These are phyloP conservation scores for Cheilosia vulpina DNA, from an alignment of 2,888 invertebrate genomes.

Conservation along the genomic window DNA sequence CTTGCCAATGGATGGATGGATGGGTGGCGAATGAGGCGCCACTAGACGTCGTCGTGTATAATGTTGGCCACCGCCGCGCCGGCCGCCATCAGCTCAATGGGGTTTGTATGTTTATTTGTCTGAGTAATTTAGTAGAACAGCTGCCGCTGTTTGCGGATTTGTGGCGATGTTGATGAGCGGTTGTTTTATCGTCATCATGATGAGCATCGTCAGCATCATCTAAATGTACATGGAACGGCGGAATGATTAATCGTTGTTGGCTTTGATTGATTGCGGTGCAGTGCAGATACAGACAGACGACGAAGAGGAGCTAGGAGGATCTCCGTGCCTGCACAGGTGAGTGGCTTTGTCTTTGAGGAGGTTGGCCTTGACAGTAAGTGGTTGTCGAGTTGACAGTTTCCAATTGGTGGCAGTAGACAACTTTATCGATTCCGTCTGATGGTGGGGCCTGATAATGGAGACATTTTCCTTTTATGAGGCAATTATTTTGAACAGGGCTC, in stretches of 20 bases:
- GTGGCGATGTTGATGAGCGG: slow-evolving; percentile 15
- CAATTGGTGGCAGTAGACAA: not conserved
- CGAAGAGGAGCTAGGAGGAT: no score
- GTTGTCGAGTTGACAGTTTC: slow-evolving; percentile 33
- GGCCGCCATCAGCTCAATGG: not conserved
- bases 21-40: slow-evolving; percentile 20
- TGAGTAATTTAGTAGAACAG: slow-evolving; percentile 37
- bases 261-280: slow-evolving; percentile 48
- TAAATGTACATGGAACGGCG: slow-evolving; percentile 10
- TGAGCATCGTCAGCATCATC: slow-evolving; percentile 37
- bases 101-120: slow-evolving; percentile 37
- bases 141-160: slow-evolving; percentile 19
- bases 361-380: slow-evolving; percentile 27
- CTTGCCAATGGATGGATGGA: slow-evolving; percentile 17
- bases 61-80: not conserved
- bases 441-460: not conserved
- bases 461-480: not conserved
- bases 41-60: not conserved
- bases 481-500: not conserved
- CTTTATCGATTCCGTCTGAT: not conserved
- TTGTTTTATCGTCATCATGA: slow-evolving; percentile 35
- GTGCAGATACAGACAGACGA: not conserved
- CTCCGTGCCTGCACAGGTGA: not conserved
- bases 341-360: slow-evolving; percentile 7
- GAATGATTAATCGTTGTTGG: slow-evolving; percentile 46